These are phyloP conservation scores for Gobius niger DNA, from an alignment of 2,113 vertebrate species.

Conservation along the genomic window DNA sequence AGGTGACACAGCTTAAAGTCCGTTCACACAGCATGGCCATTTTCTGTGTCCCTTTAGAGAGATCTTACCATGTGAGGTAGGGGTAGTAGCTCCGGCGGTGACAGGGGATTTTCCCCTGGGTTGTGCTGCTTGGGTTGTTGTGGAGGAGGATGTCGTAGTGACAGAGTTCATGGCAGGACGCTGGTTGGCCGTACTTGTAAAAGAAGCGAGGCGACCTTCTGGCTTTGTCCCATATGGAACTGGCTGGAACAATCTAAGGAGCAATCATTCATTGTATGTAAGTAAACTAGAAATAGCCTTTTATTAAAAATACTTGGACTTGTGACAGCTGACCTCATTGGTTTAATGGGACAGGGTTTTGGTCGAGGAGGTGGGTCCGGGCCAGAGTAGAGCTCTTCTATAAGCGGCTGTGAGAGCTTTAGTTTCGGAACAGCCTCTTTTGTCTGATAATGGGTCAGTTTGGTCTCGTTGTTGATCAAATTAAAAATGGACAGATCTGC, in stretches of 20 bases:
- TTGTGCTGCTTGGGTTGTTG: constrained; percentile 76
- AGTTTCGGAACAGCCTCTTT: constrained; percentile 85
- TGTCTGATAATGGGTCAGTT: constrained; percentile 84
- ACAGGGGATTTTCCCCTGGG: constrained; percentile 82
- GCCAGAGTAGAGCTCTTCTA: constrained; percentile 87
- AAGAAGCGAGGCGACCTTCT: constrained; percentile 83
- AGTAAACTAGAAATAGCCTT: neutral
- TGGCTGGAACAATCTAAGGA: constrained; percentile 85
- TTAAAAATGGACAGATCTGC: constrained; percentile 85
- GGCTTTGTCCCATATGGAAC: constrained; percentile 92
- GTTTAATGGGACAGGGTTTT: constrained; percentile 85
- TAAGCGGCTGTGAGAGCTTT: constrained; percentile 85
- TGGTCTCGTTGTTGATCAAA: constrained; percentile 86
- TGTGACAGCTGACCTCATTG: constrained; percentile 81
- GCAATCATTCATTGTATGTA: neutral
- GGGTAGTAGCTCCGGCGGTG: constrained; percentile 73
- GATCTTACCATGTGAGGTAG: constrained; percentile 82
- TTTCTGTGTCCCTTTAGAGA: neutral
- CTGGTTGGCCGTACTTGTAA: constrained; percentile 71
- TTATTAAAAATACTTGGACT: neutral
- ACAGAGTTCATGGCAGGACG: constrained; percentile 70
- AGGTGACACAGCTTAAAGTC: neutral
- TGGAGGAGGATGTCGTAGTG: constrained; percentile 70
- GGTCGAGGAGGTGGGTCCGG: constrained; percentile 79
- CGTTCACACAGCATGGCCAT: neutral